These are phyloP conservation scores for Itoplectis maculator DNA, from an alignment of 2,888 invertebrate species.

Conservation along the genomic window DNA sequence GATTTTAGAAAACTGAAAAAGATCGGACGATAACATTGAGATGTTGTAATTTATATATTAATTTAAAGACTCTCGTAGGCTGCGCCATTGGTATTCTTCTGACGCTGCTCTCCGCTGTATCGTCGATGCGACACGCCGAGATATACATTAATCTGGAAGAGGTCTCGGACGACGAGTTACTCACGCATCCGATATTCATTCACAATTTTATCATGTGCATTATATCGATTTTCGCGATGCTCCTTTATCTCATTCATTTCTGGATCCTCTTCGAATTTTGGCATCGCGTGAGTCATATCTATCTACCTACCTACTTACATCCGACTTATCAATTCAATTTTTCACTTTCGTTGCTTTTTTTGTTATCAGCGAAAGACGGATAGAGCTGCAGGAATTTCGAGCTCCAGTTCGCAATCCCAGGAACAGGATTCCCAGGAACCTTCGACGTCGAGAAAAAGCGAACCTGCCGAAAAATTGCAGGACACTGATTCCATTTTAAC, in stretches of 20 bases:
- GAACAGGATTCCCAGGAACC: not conserved
- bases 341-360: not conserved
- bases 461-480: not conserved
- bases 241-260: constrained; percentile 78
- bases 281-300: constrained; percentile 73
- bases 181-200: constrained; percentile 79
- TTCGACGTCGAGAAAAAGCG: constrained; percentile 28
- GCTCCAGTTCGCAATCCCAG: constrained; percentile 17
- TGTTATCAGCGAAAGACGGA: constrained; percentile 36
- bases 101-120: constrained; percentile 76
- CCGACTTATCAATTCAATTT: too few species aligned
- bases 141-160: constrained; percentile 77
- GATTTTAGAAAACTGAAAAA: constrained; percentile 44
- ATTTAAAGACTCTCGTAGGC: constrained; percentile 73
- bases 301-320: not conserved
- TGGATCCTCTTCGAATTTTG: constrained; percentile 78
- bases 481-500: constrained; percentile 33
- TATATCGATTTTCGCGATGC: constrained; percentile 78
- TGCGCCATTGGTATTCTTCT: constrained; percentile 72
- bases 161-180: constrained; percentile 77
- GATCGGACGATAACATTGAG: constrained; percentile 56
- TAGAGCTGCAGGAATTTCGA: constrained; percentile 23
- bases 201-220: constrained; percentile 80
- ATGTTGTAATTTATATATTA: constrained; percentile 40
- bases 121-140: constrained; percentile 80